Evolutionary conservation across 2,113 vertebrate species (phyloP).

Genomic region (Chitala chitala): DNA sequence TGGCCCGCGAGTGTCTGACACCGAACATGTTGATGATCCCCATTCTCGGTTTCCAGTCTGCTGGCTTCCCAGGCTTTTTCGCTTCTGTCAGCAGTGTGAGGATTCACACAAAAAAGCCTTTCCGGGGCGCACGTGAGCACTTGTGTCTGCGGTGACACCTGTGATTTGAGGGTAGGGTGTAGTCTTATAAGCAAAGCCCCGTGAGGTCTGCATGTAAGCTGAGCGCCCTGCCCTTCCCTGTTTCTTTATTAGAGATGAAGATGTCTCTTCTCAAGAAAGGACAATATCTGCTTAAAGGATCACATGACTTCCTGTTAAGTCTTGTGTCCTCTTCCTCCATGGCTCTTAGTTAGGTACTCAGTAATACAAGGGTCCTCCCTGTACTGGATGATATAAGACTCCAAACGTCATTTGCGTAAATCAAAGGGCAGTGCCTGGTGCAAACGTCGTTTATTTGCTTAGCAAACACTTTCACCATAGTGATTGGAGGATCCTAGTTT

Average conservation of each 20-base stretch:
- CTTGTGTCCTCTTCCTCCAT: background rate
- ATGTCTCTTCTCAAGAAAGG: background rate
- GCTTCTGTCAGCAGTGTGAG: no score
- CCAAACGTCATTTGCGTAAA: no score
- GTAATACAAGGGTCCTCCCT: background rate
- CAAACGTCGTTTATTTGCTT: slow-evolving; percentile 2
- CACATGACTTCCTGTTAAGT: background rate
- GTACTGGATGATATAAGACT: background rate
- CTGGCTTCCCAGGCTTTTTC: background rate
- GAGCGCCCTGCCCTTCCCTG: background rate
- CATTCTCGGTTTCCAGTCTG: background rate
- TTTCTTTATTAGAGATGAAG: no score
- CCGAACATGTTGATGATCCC: background rate
- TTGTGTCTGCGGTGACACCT: background rate
- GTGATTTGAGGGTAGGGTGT: background rate
- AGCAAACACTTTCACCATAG: slow-evolving; percentile 9
- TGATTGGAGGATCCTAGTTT: background rate
- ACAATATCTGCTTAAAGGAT: no score
- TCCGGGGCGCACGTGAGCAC: background rate
- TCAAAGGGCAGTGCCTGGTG: background rate
- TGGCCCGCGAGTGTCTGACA: background rate
- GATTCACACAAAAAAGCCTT: background rate
- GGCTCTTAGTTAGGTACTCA: no score
- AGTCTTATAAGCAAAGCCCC: background rate
- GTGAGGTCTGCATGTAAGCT: background rate